These are phyloP conservation scores for Dryobotodes eremita DNA, from an alignment of 2,888 invertebrate species.

Conservation along the genomic window DNA sequence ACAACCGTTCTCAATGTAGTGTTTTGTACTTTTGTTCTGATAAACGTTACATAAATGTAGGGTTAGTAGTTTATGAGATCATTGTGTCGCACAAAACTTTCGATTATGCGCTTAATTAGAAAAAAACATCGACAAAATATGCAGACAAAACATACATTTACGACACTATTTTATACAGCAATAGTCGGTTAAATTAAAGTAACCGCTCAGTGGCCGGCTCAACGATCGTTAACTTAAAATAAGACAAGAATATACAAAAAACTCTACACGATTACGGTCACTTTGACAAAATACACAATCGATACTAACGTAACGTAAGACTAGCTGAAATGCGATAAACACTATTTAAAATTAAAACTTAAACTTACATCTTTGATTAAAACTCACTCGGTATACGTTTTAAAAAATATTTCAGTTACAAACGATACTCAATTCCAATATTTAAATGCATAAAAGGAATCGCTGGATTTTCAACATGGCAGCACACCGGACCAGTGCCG, in stretches of 20 bases:
- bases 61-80: slow-evolving; percentile 91
- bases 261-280: slow-evolving; percentile 83
- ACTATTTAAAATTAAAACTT: slow-evolving; percentile 88
- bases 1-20: slow-evolving; percentile 72
- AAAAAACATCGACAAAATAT: slow-evolving; percentile 87
- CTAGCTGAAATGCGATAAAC: slow-evolving; percentile 90
- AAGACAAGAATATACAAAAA: slow-evolving; percentile 88
- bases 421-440: slow-evolving; percentile 87
- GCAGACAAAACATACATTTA: slow-evolving; percentile 85
- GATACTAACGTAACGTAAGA: slow-evolving; percentile 89
- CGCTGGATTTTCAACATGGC: slow-evolving; percentile 71
- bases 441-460: slow-evolving; percentile 82
- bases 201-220: slow-evolving; percentile 77
- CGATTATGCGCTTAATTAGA: slow-evolving; percentile 88
- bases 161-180: slow-evolving; percentile 84
- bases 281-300: slow-evolving; percentile 82
- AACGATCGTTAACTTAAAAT: slow-evolving; percentile 77
- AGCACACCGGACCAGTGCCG: slow-evolving; percentile 76
- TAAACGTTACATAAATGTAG: slow-evolving; percentile 80
- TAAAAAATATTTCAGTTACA: slow-evolving; percentile 83
- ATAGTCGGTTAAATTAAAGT: slow-evolving; percentile 80
- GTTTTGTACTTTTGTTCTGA: slow-evolving; percentile 90
- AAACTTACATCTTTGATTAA: slow-evolving; percentile 90
- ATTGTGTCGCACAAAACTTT: slow-evolving; percentile 84
- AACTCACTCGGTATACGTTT: slow-evolving; percentile 88